phyloP scores from a whole-genome alignment of 2,888 invertebrate species.

The Vanessa cardui region DNA sequence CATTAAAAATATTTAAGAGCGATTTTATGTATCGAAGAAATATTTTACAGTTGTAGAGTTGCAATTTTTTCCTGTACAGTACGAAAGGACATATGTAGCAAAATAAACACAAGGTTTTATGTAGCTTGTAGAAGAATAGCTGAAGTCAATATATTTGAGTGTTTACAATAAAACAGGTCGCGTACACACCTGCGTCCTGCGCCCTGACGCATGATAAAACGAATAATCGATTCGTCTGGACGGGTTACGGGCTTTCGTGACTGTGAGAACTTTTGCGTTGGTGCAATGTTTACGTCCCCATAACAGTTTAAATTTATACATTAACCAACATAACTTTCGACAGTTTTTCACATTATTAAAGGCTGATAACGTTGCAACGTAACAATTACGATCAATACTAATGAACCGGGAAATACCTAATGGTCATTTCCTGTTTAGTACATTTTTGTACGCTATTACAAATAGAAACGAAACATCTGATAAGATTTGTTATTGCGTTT shows the following conservation, averaged over 20 bases:
- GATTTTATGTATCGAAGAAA: too few species aligned
- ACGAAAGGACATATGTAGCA: slow-evolving; percentile 3
- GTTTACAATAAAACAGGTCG: slow-evolving; percentile 54
- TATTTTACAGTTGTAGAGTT: too few species aligned
- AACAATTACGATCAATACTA: not conserved
- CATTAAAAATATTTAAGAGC: too few species aligned
- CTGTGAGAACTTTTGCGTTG: slow-evolving; percentile 62
- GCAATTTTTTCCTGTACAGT: too few species aligned
- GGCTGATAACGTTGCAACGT: not conserved
- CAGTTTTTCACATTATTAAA: slow-evolving; percentile 9
- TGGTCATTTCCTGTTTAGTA: not conserved
- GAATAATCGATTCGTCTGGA: slow-evolving; percentile 77
- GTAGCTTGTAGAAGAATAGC: slow-evolving; percentile 28
- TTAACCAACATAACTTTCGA: slow-evolving; percentile 1
- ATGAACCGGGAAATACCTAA: slow-evolving; percentile 3
- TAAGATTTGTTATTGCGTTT: not conserved
- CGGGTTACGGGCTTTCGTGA: slow-evolving; percentile 61
- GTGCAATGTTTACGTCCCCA: slow-evolving; percentile 51
- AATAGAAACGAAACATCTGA: not conserved
- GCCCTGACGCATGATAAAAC: slow-evolving; percentile 59
- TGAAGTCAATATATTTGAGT: slow-evolving; percentile 20
- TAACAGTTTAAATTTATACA: slow-evolving; percentile 10
- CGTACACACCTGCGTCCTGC: slow-evolving; percentile 63
- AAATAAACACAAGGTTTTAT: slow-evolving; percentile 19
- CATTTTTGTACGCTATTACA: not conserved